Evolutionary conservation across 2,113 vertebrate genomes (phyloP).

Genomic region (Bubalus kerabau): DNA sequence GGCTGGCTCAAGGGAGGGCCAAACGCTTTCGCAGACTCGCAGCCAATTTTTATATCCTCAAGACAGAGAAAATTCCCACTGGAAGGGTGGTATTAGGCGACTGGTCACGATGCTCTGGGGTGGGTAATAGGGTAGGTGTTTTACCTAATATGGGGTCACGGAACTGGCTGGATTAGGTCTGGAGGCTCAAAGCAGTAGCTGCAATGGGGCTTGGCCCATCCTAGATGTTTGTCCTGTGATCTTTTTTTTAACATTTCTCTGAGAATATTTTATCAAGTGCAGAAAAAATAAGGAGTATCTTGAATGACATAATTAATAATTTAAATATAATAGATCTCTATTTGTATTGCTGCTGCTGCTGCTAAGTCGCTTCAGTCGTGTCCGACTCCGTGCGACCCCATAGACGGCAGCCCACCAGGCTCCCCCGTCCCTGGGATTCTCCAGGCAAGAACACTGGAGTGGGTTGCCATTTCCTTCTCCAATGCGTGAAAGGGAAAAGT

Average conservation of each 20-base stretch:
- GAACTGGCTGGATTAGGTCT: not conserved
- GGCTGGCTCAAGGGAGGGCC: not conserved
- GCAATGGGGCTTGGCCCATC: not conserved
- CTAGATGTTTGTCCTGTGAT: not conserved
- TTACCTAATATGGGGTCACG: not conserved
- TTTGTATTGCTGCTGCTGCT: not conserved
- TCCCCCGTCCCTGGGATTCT: too few species aligned
- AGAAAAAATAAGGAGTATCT: not conserved
- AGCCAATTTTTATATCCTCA: not conserved
- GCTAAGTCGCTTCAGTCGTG: too few species aligned
- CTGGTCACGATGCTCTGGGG: not conserved
- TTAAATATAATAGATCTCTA: not conserved
- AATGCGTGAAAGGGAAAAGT: too few species aligned
- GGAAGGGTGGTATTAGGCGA: not conserved
- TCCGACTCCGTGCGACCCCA: too few species aligned
- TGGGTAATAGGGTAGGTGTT: not conserved
- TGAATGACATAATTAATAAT: not conserved
- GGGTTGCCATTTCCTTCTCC: too few species aligned
- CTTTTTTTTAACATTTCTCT: not conserved
- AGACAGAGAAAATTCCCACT: not conserved
- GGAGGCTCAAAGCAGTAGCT: not conserved
- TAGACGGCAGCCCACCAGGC: too few species aligned
- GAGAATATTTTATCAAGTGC: not conserved
- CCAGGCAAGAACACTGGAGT: too few species aligned
- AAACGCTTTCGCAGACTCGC: fast-evolving